phyloP scores from a whole-genome alignment of 2,797 vertebrate species.

The Thunnus albacares region DNA sequence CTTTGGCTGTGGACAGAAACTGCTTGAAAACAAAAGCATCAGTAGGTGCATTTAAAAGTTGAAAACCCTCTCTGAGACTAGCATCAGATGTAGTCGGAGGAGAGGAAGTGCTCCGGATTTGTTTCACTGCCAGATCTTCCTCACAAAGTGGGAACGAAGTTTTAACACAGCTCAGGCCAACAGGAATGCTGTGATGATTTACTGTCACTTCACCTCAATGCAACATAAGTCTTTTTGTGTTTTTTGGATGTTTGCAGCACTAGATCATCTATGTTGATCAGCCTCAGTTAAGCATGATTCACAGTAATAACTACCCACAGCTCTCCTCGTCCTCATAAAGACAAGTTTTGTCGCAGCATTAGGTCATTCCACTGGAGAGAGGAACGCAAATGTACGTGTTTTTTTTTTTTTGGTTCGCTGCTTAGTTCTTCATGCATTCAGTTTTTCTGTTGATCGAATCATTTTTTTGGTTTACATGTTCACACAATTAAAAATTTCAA shows the following conservation, averaged over 20 bases:
- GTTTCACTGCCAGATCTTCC: background rate
- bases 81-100: background rate
- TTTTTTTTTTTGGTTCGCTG: slow-evolving; percentile 29
- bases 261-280: background rate
- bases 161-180: slow-evolving; percentile 1
- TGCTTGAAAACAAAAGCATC: background rate
- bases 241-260: background rate
- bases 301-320: background rate
- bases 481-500: slow-evolving; percentile 20
- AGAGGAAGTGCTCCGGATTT: background rate
- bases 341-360: slow-evolving; percentile 25
- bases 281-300: slow-evolving; percentile 10
- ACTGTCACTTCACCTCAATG: slow-evolving; percentile 4
- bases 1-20: background rate
- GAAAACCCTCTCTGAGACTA: background rate
- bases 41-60: background rate
- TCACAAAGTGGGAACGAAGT: background rate
- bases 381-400: slow-evolving; percentile 21
- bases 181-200: background rate
- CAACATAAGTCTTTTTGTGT: background rate
- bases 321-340: slow-evolving; percentile 23
- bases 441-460: slow-evolving; percentile 25
- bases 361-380: slow-evolving; percentile 58
- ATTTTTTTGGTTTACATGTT: slow-evolving; percentile 29
- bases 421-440: slow-evolving; percentile 40